Conservation (phyloP, 2,888 invertebrate species). For the Pegoplata infirma region DNA sequence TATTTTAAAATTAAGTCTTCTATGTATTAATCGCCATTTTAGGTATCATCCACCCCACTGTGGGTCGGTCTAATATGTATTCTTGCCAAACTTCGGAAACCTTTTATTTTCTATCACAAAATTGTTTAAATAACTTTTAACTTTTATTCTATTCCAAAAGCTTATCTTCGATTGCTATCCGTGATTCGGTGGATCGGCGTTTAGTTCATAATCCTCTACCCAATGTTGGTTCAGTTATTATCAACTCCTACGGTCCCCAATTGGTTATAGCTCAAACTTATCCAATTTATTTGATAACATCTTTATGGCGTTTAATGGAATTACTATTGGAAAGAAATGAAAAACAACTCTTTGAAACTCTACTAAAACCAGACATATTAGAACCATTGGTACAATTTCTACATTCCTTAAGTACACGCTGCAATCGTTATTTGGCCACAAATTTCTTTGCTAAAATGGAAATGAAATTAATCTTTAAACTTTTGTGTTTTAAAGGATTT, state of each 20-base stretch:
- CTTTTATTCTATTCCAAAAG: constrained; percentile 60
- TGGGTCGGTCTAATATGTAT: too few species aligned
- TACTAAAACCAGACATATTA: constrained; percentile 69
- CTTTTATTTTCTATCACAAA: too few species aligned
- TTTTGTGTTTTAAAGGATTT: constrained; percentile 72
- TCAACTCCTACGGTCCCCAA: constrained; percentile 72
- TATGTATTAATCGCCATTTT: too few species aligned
- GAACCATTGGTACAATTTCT: constrained; percentile 71
- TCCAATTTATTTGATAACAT: constrained; percentile 72
- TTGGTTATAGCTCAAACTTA: constrained; percentile 74
- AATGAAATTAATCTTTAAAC: constrained; percentile 78
- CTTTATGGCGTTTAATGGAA: constrained; percentile 72
- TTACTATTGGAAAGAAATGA: constrained; percentile 64
- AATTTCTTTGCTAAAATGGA: constrained; percentile 81
- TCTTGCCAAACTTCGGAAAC: too few species aligned
- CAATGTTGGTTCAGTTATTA: constrained; percentile 74
- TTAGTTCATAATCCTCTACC: constrained; percentile 73
- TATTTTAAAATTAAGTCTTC: too few species aligned
- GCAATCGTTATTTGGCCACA: constrained; percentile 71
- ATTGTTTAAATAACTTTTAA: neutral
- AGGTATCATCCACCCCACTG: too few species aligned
- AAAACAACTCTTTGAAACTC: constrained; percentile 66
- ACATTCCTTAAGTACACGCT: constrained; percentile 63
- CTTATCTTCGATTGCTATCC: constrained; percentile 71
- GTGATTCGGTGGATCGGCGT: constrained; percentile 72